Conservation (phyloP, 2,888 invertebrate species). For the Nemapogon koenigi region DNA sequence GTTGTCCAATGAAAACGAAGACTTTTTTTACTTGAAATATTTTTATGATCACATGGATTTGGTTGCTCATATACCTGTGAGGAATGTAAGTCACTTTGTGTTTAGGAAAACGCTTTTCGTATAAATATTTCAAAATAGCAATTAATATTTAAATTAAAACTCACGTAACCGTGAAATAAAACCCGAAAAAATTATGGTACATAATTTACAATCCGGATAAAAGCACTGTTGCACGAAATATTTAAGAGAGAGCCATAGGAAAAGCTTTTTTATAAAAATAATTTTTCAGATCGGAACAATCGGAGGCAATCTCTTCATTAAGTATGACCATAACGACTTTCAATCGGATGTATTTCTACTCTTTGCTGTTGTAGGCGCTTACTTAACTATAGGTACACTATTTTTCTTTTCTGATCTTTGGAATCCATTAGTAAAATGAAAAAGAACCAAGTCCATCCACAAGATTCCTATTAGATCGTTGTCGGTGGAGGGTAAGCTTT, state of each 20-base stretch:
- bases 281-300: constrained; percentile 71
- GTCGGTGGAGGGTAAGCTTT: too few relatives aligned
- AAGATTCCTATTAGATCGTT: too few relatives aligned
- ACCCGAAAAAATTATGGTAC: too few relatives aligned
- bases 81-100: constrained; percentile 73
- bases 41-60: constrained; percentile 72
- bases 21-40: constrained; percentile 68
- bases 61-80: constrained; percentile 75
- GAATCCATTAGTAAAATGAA: constrained; percentile 1
- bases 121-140: too few relatives aligned
- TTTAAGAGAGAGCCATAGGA: too few relatives aligned
- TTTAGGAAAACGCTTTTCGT: too few relatives aligned
- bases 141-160: too few relatives aligned
- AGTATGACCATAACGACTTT: constrained; percentile 72
- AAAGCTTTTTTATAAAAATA: too few relatives aligned
- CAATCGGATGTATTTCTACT: constrained; percentile 79
- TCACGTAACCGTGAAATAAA: too few relatives aligned
- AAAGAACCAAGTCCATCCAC: too few relatives aligned
- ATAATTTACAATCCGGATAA: too few relatives aligned
- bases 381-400: constrained; percentile 43
- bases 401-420: neutral
- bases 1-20: constrained; percentile 35
- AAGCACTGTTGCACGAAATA: too few relatives aligned
- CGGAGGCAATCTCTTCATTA: constrained; percentile 72
- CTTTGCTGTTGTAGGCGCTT: constrained; percentile 59